phyloP scores from a whole-genome alignment of 2,797 vertebrate species.

The Onychomys torridus region DNA sequence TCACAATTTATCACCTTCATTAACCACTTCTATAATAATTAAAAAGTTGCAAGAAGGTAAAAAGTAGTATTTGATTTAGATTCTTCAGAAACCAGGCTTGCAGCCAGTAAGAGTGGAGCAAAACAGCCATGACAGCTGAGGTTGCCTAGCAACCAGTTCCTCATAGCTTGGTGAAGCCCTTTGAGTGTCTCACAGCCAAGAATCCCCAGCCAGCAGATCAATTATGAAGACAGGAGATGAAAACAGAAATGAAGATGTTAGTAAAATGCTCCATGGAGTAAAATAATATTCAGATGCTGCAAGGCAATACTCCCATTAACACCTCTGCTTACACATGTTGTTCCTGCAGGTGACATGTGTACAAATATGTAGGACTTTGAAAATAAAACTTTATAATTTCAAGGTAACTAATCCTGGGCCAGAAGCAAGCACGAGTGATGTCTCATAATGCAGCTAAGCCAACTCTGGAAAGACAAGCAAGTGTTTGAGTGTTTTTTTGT shows the following conservation, averaged over 20 bases:
- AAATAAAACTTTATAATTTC: constrained; percentile 11
- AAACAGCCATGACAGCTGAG: not conserved
- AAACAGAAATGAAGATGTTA: constrained; percentile 55
- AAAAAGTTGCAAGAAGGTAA: not conserved
- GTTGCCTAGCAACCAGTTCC: constrained; percentile 72
- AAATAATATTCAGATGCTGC: constrained; percentile 9
- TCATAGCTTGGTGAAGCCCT: not conserved
- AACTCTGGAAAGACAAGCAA: not conserved
- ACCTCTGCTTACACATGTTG: not conserved
- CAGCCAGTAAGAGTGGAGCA: not conserved
- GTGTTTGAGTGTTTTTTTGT: not conserved
- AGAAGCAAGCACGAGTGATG: not conserved
- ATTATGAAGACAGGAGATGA: constrained; percentile 62
- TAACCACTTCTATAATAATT: not conserved
- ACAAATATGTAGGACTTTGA: not conserved
- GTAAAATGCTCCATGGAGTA: not conserved
- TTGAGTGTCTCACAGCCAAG: constrained; percentile 41
- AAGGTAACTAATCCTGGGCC: not conserved
- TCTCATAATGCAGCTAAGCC: not conserved
- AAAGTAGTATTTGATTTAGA: constrained; percentile 32
- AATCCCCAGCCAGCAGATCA: not conserved
- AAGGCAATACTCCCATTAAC: constrained; percentile 14
- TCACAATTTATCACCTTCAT: constrained; percentile 23
- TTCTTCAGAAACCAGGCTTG: not conserved
- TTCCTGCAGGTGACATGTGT: not conserved